Base-by-base conservation (phyloP, 2,113 vertebrate genomes). In the Globicephala melas region DNA sequence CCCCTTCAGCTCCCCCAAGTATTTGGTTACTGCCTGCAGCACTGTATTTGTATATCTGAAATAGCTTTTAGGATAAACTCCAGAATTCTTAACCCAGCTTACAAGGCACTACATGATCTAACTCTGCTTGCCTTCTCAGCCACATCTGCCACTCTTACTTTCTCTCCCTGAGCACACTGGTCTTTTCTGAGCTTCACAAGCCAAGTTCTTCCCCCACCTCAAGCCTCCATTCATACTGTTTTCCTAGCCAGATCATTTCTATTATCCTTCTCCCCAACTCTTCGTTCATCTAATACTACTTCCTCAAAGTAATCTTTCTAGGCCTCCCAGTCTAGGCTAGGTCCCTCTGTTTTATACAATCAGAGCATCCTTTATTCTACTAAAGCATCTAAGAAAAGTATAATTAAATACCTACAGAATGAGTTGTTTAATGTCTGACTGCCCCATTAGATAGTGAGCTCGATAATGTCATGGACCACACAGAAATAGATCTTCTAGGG, bases 241-340 rank as follows among this genome's bases (percentile, higher is more conserved):
- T 84, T 85, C 50, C 25, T 62, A 88, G 62, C 8, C 63, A 50
- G 18, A 33, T 93, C 41, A 50, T 79, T 93, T 67, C 33, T 38
- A 79, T 50, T 58, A 93, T 88, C 81, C 11, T 58, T 67, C 47
- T 67, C 36, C 6, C 15, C 41, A 80, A 55, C 3, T 67, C 25
- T 26, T 95, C 50, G 50, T 88, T 88, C 63, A 88, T 58, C 67
- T 88, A 83, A 38, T 77, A 36, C 31, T 71, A 76, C 15, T 91
- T 79, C 33, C 62, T 94, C 31, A 88, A 87, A 73, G 41, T 58
- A 96, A 58, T 62, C 60, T 76, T 92, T 95, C n/a, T 60, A 95
- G 73, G 44, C 8, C 33, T 95, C 26, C 12, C n/a, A 86, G 25
- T 36, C 17, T 36, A 68, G 44, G 55, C 62, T 47, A 67, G 15